phyloP scores from a whole-genome alignment of 2,888 invertebrate species.

The Sarcophaga carnaria region DNA sequence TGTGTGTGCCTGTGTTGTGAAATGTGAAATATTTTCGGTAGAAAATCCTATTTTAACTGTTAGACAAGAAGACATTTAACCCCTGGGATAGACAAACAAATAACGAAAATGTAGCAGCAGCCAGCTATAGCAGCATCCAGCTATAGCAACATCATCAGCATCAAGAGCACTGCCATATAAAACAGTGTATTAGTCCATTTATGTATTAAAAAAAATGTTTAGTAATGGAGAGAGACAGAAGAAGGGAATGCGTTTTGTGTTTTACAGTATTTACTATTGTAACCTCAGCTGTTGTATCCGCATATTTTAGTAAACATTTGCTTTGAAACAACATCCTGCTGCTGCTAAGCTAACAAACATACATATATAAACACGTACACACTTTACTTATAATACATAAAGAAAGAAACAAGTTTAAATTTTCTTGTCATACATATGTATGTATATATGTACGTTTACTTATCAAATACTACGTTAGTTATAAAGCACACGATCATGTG shows the following conservation, averaged over 20 bases:
- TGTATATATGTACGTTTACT: not conserved
- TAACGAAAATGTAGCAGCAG: not conserved
- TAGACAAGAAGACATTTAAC: slow-evolving; percentile 66
- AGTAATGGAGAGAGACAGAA: not conserved
- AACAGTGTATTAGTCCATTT: slow-evolving; percentile 22
- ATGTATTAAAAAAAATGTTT: not conserved
- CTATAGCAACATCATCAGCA: slow-evolving; percentile 5
- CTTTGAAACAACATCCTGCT: slow-evolving; percentile 56
- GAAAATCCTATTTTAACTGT: slow-evolving; percentile 44
- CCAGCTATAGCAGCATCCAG: not conserved
- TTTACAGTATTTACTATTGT: slow-evolving; percentile 67
- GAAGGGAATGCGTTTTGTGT: slow-evolving; percentile 35
- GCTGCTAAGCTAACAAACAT: slow-evolving; percentile 32
- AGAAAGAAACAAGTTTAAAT: slow-evolving; percentile 36
- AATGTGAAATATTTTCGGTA: slow-evolving; percentile 9
- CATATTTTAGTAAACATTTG: slow-evolving; percentile 68
- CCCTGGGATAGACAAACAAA: slow-evolving; percentile 47
- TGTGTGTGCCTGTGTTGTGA: not conserved
- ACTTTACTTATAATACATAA: not conserved
- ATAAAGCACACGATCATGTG: not conserved
- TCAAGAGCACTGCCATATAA: not conserved
- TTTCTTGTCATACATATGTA: slow-evolving; percentile 26
- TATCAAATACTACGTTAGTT: not conserved
- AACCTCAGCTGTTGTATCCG: slow-evolving; percentile 69
- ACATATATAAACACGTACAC: not conserved